Percentiles rank a stretch among this genome's conserved stretches.
Conservation (phyloP, 2,888 invertebrate species). For the Ashinkailepas kermadecensis region DNA sequence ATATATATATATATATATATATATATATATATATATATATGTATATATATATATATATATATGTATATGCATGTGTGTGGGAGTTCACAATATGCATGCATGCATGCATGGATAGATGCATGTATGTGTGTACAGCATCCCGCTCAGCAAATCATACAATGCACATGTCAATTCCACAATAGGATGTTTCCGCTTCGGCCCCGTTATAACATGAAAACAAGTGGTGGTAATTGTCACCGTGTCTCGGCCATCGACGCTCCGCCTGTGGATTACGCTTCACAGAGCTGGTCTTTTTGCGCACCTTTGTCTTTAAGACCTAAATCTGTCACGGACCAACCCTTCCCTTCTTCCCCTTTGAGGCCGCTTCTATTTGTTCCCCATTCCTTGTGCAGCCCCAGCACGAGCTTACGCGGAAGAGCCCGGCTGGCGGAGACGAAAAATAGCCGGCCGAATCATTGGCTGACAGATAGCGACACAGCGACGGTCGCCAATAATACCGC, state of each 20-base stretch:
- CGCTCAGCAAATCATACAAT: neutral
- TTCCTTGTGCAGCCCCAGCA: conserved; percentile 4
- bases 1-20: neutral
- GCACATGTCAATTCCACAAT: neutral
- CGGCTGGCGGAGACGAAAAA: neutral
- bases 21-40: neutral
- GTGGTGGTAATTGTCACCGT: neutral
- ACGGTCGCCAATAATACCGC: neutral
- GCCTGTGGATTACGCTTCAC: neutral
- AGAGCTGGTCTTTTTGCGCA: neutral
- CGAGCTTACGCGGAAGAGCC: neutral
- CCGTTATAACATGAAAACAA: neutral
- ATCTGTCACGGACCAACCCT: conserved; percentile 18
- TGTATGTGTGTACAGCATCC: no score
- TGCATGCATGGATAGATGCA: no score
- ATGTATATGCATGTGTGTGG: neutral
- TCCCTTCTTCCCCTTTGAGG: neutral
- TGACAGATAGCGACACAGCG: conserved; percentile 4
- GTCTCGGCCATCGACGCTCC: neutral
- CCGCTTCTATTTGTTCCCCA: neutral
- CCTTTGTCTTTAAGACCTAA: conserved; percentile 22
- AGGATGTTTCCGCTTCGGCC: neutral
- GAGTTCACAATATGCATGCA: no score
- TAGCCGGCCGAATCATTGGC: neutral
- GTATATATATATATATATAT: neutral